Conservation (phyloP, 1,140 invertebrate genomes). For the Stenopsyche tienmushanensis region DNA sequence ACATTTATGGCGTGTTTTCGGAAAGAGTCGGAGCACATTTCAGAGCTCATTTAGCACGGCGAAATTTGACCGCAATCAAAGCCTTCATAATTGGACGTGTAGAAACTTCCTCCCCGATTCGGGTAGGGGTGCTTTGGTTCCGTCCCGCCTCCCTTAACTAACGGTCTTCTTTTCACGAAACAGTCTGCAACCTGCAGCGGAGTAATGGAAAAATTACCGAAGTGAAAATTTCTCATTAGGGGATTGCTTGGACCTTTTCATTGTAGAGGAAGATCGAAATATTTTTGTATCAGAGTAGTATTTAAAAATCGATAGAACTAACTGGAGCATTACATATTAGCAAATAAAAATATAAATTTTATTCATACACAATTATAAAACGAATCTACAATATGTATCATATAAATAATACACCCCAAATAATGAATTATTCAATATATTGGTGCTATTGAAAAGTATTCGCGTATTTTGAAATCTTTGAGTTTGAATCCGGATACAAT, state of each 20-base stretch:
- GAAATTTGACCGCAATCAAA: slow-evolving; percentile 23
- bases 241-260: neutral
- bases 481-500: no score
- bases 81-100: slow-evolving; percentile 5
- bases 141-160: slow-evolving; percentile 3
- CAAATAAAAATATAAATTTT: no score
- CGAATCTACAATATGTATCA: no score
- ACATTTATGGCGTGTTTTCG: no score
- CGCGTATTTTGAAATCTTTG: no score
- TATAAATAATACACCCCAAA: no score
- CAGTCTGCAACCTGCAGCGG: slow-evolving; percentile 12
- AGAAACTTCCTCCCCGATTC: neutral
- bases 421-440: no score
- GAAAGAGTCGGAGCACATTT: neutral
- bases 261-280: neutral
- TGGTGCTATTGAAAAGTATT: no score
- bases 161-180: slow-evolving; percentile 21
- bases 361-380: no score
- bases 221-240: slow-evolving; percentile 42
- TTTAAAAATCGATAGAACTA: no score
- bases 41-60: slow-evolving; percentile 1
- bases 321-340: no score
- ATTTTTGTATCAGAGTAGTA: no score
- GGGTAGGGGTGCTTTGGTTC: neutral
- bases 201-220: slow-evolving; percentile 40